Percentiles rank a stretch among this genome's conserved stretches.
Conservation (phyloP, 2,888 invertebrate species). For the Spodoptera exigua region DNA sequence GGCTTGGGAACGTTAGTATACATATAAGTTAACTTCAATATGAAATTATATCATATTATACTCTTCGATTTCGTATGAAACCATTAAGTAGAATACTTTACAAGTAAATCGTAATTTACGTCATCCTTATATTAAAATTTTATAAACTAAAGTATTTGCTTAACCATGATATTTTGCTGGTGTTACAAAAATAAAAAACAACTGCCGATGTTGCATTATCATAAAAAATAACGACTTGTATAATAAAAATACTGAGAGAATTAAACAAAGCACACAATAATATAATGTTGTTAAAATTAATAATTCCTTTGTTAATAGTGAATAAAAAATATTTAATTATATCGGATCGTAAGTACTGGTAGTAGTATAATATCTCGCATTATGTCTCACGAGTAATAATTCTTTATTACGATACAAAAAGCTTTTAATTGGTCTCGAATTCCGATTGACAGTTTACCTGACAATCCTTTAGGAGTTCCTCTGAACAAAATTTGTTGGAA, state of each 20-base stretch:
- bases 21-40: too few species aligned
- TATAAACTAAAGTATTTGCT: constrained; percentile 13
- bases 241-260: constrained; percentile 24
- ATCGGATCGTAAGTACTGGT: background rate
- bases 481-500: too few species aligned
- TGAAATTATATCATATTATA: too few species aligned
- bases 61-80: too few species aligned
- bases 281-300: background rate
- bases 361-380: too few species aligned
- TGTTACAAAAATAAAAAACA: constrained; percentile 20
- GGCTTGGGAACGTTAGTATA: too few species aligned
- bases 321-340: constrained; percentile 10
- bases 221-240: constrained; percentile 27
- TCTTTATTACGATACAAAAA: background rate
- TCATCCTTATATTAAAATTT: constrained; percentile 13
- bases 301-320: constrained; percentile 1
- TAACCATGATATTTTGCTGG: constrained; percentile 1
- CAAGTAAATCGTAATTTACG: constrained; percentile 1
- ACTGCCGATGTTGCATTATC: constrained; percentile 4
- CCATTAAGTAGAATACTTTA: too few species aligned
- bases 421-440: background rate
- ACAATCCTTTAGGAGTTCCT: too few species aligned
- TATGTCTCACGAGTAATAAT: too few species aligned
- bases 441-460: background rate
- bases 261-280: constrained; percentile 10